Evolutionary conservation across 2,888 invertebrate species (phyloP).

Genomic region (Cordilura impudica): DNA sequence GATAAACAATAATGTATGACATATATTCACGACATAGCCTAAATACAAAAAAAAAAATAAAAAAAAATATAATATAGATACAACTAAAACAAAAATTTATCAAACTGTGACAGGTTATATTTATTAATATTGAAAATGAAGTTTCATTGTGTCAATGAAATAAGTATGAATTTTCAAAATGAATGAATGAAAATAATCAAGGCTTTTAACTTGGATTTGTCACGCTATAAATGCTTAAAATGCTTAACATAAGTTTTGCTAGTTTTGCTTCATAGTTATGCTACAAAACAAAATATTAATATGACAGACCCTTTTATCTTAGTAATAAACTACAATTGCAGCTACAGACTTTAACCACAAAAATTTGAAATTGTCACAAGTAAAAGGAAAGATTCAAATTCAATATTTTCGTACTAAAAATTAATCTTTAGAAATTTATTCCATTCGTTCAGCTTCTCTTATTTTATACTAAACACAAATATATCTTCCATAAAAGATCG

Average conservation of each 20-base stretch:
- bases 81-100: not conserved
- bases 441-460: no score
- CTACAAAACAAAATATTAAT: not conserved
- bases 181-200: slow-evolving; percentile 20
- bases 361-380: no score
- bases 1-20: not conserved
- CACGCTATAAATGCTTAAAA: slow-evolving; percentile 23
- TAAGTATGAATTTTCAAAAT: not conserved
- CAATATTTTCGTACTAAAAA: no score
- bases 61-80: no score
- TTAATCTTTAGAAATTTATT: no score
- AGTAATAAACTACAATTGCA: no score
- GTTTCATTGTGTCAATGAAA: not conserved
- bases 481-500: no score
- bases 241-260: not conserved
- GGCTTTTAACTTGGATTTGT: slow-evolving; percentile 20
- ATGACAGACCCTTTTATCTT: not conserved
- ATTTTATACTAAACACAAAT: no score
- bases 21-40: no score
- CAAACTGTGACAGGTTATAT: slow-evolving; percentile 7
- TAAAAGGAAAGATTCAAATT: no score
- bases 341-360: no score
- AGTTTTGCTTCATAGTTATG: not conserved
- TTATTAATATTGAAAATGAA: not conserved
- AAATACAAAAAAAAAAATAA: no score